These are phyloP conservation scores for Plestiodon gilberti DNA, from an alignment of 2,113 vertebrate genomes.

Conservation along the genomic window DNA sequence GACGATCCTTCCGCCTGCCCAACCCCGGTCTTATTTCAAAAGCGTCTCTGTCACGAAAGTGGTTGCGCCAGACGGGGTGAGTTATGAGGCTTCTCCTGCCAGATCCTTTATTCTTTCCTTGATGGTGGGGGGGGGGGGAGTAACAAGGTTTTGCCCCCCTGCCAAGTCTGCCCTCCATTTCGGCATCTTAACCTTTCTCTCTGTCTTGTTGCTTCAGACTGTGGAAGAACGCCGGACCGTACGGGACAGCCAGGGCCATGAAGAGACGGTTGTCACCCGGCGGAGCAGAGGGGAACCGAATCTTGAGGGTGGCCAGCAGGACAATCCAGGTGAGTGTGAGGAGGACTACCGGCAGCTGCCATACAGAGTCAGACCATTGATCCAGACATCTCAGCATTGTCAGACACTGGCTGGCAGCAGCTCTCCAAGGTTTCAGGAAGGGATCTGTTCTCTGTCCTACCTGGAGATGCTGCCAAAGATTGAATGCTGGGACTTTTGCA, in stretches of 20 bases:
- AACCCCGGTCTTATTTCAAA: constrained; percentile 84
- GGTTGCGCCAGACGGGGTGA: constrained; percentile 87
- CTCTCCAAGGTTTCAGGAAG: too few relatives aligned
- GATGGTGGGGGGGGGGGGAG: fast-evolving
- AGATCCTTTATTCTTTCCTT: neutral
- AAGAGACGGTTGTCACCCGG: constrained; percentile 80
- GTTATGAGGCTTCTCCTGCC: too few relatives aligned
- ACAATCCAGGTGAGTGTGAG: constrained; percentile 45
- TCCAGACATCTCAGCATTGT: too few relatives aligned
- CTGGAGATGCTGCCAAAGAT: too few relatives aligned
- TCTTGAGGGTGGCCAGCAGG: constrained; percentile 38
- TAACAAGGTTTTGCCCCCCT: too few relatives aligned
- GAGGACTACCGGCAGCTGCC: neutral
- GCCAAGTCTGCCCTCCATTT: fast-evolving
- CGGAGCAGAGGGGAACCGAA: constrained; percentile 60
- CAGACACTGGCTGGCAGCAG: too few relatives aligned
- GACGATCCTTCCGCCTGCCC: constrained; percentile 51
- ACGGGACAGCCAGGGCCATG: constrained; percentile 83
- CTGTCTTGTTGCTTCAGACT: constrained; percentile 58
- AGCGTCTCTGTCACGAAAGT: constrained; percentile 85
- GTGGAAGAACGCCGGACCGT: constrained; percentile 87
- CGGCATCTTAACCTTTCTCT: fast-evolving
- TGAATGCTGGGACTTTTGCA: too few relatives aligned
- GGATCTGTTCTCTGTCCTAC: too few relatives aligned
- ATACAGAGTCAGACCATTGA: too few relatives aligned